Base-by-base conservation (phyloP, 2,113 vertebrate species). In the Numenius arquata region DNA sequence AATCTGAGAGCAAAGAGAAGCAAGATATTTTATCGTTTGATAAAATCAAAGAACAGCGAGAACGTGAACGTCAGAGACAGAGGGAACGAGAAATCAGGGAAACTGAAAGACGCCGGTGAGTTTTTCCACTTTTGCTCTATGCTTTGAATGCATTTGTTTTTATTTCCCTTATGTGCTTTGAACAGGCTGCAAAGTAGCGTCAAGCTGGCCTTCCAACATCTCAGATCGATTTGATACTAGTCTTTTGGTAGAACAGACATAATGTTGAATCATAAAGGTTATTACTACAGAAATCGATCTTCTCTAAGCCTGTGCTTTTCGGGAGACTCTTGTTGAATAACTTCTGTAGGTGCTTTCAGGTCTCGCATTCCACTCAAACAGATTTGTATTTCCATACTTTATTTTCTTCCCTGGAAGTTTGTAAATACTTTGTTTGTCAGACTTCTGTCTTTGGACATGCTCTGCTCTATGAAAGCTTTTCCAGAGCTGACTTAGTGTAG, bases 41-140 rank as follows among this genome's bases (percentile, higher is more conserved):
- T 96, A 99, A 99, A 93, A 99, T 99, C 97, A 99, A 99, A 95
- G 99, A 99, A 93, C 99, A 99, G 71, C 97, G 99, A 16, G 99
- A 99, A 56, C 98, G 99, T 0, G 99, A 99, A 59, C 98, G 99
- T 0, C 99, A 99, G 97, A 97, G 99, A 55, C 99, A 99, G 81
- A 97, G 99, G 12, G 99, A 99, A 83, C 95, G 99, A 16, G 99
- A 99, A 91, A 98, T 99, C 95, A 97, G 99, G 59, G 99, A 99
- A 94, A 98, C 98, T 0, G 99, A 99, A 93, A 96, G 99, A 66
- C 98, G 99, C 61, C 97, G 99, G 98, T 99, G 91, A 96, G 98
- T 75, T 25, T 61, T 32, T 27, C 52, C 34, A 11, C 12, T 4
- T 5, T 30, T 1, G 1, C 30, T 43, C 32, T 11, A 0, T 19